Conservation (phyloP, 2,888 invertebrate genomes). For the Limenitis camilla region DNA sequence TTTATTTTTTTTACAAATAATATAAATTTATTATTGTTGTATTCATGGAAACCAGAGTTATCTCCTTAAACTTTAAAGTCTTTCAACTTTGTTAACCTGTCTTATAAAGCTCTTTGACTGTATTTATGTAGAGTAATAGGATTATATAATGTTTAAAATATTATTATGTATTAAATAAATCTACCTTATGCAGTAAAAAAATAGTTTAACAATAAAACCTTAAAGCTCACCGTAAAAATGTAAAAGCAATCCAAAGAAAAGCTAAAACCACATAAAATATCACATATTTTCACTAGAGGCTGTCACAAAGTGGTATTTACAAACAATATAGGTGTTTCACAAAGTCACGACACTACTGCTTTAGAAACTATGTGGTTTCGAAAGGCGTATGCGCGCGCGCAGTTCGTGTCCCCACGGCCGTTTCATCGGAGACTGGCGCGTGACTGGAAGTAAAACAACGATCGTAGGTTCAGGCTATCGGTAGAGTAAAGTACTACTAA, state of each 20-base stretch:
- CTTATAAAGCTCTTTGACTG: too few relatives aligned
- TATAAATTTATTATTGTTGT: too few relatives aligned
- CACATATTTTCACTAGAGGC: conserved; percentile 39
- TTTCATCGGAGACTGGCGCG: conserved; percentile 53
- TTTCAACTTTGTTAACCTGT: too few relatives aligned
- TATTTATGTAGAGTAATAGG: too few relatives aligned
- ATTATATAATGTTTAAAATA: too few relatives aligned
- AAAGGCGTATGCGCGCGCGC: conserved; percentile 39
- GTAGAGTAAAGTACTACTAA: conserved; percentile 32
- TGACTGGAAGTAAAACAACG: conserved; percentile 32
- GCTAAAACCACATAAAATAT: conserved; percentile 39
- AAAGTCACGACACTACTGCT: conserved; percentile 21
- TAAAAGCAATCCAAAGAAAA: conserved; percentile 40
- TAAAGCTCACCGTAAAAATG: conserved; percentile 47
- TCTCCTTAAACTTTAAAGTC: too few relatives aligned
- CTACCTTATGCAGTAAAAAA: not conserved
- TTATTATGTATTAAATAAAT: too few relatives aligned
- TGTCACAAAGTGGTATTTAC: conserved; percentile 44
- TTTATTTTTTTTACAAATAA: too few relatives aligned
- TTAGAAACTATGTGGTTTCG: conserved; percentile 30
- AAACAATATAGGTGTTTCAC: conserved; percentile 36
- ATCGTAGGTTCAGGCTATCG: conserved; percentile 38
- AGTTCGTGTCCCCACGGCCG: conserved; percentile 38
- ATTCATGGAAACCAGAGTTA: too few relatives aligned
- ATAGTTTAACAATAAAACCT: not conserved